phyloP scores from a whole-genome alignment of 1,140 invertebrate species.

The Coptotermes formosanus region DNA sequence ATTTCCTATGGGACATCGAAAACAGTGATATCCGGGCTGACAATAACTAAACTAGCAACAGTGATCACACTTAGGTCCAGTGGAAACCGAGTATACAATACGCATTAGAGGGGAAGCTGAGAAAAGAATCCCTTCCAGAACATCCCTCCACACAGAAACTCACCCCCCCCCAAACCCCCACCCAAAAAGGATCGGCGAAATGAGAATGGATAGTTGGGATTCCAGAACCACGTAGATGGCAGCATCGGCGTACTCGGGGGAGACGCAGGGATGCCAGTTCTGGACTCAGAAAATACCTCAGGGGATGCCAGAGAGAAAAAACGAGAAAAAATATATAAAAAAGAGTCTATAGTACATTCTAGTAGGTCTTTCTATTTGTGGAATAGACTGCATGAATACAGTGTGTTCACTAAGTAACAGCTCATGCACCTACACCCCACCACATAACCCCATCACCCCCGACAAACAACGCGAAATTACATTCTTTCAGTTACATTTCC shows the following conservation, averaged over 20 bases:
- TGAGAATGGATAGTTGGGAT: slow-evolving; percentile 18
- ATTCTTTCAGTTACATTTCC: too few relatives aligned
- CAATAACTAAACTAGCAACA: too few relatives aligned
- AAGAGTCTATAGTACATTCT: background rate
- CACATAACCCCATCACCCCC: too few relatives aligned
- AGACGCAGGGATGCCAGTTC: background rate
- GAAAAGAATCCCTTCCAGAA: background rate
- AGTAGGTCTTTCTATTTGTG: background rate
- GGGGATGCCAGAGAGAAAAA: background rate
- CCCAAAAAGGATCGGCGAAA: background rate
- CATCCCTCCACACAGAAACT: background rate
- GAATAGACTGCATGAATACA: background rate
- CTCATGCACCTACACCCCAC: too few relatives aligned
- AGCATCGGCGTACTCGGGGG: background rate
- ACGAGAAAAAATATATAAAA: background rate
- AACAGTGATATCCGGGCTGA: too few relatives aligned
- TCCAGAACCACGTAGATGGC: slow-evolving; percentile 5
- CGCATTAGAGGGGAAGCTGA: background rate
- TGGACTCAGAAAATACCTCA: slow-evolving; percentile 15
- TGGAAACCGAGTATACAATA: slow-evolving; percentile 5
- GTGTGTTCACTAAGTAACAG: too few relatives aligned
- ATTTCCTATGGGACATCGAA: too few relatives aligned
- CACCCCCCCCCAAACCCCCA: background rate
- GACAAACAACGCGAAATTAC: too few relatives aligned
- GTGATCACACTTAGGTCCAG: background rate